Conservation (phyloP, 2,797 vertebrate species). For the Chaenodraco wilsoni region DNA sequence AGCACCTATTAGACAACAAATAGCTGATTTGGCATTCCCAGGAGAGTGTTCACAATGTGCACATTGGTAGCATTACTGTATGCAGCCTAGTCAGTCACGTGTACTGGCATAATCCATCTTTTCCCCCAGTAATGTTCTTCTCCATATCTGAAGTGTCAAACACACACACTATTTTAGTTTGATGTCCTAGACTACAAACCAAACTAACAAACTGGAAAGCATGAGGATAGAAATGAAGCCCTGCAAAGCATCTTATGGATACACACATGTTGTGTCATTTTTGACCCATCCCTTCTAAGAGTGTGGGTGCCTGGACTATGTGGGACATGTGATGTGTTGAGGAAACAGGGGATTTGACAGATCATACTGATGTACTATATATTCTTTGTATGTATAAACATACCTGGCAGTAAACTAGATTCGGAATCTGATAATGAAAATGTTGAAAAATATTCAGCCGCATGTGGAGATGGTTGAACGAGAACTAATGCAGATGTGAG, state of each 20-base stretch:
- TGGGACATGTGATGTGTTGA: neutral
- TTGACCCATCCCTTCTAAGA: no score
- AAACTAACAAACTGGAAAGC: neutral
- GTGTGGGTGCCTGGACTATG: neutral
- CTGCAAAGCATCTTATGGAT: slow-evolving; percentile 2
- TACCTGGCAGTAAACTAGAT: neutral
- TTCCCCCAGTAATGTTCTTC: slow-evolving; percentile 15
- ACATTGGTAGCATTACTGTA: neutral
- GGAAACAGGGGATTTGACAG: neutral
- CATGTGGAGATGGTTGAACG: neutral
- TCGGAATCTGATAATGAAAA: neutral
- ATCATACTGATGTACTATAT: no score
- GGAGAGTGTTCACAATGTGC: neutral
- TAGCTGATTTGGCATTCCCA: slow-evolving; percentile 21
- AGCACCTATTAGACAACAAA: slow-evolving; percentile 11
- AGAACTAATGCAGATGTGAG: neutral
- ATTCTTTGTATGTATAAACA: no score
- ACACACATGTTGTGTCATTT: no score
- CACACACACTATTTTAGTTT: slow-evolving; percentile 9
- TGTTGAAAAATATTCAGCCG: neutral
- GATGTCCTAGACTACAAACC: slow-evolving; percentile 1
- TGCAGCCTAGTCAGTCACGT: neutral
- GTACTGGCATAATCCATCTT: slow-evolving; percentile 4
- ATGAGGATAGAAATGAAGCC: slow-evolving; percentile 6
- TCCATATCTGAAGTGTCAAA: slow-evolving; percentile 1